These are phyloP conservation scores for Hesperophylax magnus DNA, from an alignment of 1,140 invertebrate species.

Conservation along the genomic window DNA sequence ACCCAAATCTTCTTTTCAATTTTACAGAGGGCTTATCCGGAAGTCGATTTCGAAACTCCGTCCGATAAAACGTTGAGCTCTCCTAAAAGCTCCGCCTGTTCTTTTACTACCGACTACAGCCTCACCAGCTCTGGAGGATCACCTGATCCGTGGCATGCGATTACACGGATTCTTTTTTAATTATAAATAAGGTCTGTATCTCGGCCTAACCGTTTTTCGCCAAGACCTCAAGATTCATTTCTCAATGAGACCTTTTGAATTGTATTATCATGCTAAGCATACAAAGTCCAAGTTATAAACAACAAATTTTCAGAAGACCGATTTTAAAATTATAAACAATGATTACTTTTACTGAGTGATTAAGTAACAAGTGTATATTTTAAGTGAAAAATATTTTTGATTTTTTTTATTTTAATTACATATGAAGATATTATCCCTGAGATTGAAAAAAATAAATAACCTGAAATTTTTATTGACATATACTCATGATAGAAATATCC, in stretches of 20 bases:
- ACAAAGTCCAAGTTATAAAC: too few relatives aligned
- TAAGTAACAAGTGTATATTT: too few relatives aligned
- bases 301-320: too few relatives aligned
- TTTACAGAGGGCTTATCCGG: constrained; percentile 49
- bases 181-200: not conserved
- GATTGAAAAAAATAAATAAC: too few relatives aligned
- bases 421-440: too few relatives aligned
- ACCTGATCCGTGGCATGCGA: not conserved
- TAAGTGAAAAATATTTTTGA: too few relatives aligned
- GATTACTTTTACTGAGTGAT: too few relatives aligned
- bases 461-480: too few relatives aligned
- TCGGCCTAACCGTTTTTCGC: not conserved
- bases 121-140: not conserved
- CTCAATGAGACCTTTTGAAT: not conserved
- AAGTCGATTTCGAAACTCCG: constrained; percentile 45
- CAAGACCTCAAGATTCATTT: not conserved
- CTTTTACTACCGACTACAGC: not conserved
- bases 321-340: too few relatives aligned
- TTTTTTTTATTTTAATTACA: too few relatives aligned
- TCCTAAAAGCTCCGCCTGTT: constrained; percentile 21
- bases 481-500: too few relatives aligned
- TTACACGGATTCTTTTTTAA: constrained; percentile 20
- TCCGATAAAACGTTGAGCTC: constrained; percentile 36
- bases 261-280: too few relatives aligned
- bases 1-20: constrained; percentile 53